These are phyloP conservation scores for Pseudorectes ferrugineus DNA, from an alignment of 2,113 vertebrate species.

Conservation along the genomic window DNA sequence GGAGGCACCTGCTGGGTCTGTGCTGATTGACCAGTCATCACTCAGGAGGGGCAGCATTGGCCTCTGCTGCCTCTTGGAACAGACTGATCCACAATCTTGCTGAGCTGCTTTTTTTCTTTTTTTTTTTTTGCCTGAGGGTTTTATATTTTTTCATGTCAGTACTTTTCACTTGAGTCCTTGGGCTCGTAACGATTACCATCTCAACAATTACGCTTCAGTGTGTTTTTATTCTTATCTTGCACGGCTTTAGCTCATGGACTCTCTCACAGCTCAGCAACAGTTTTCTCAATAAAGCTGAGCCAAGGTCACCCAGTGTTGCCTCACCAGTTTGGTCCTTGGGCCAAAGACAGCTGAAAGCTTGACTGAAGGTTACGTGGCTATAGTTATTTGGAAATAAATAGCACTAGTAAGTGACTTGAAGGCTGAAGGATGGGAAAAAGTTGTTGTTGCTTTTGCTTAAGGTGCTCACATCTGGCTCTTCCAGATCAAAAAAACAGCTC, in stretches of 20 bases:
- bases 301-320: conserved; percentile 21
- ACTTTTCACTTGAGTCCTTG: conserved; percentile 20
- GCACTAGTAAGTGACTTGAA: not conserved
- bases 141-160: conserved; percentile 29
- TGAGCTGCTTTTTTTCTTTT: not conserved
- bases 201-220: not conserved
- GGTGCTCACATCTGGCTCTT: not conserved
- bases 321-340: conserved; percentile 8
- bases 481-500: not conserved
- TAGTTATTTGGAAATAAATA: not conserved
- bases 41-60: not conserved
- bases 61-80: not conserved
- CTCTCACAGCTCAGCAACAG: not conserved
- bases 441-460: not conserved
- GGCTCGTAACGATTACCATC: not conserved
- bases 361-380: not conserved
- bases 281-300: not conserved
- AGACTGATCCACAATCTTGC: not conserved
- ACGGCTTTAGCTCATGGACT: not conserved
- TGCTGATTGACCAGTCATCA: not conserved
- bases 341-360: not conserved
- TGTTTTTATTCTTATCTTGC: conserved; percentile 19
- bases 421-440: not conserved
- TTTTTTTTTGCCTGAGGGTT: not conserved
- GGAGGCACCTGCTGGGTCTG: not conserved